Percentiles rank a stretch among this genome's conserved stretches.
These are phyloP conservation scores for Helicoverpa armigera DNA, from an alignment of 1,140 invertebrate genomes.

Conservation along the genomic window DNA sequence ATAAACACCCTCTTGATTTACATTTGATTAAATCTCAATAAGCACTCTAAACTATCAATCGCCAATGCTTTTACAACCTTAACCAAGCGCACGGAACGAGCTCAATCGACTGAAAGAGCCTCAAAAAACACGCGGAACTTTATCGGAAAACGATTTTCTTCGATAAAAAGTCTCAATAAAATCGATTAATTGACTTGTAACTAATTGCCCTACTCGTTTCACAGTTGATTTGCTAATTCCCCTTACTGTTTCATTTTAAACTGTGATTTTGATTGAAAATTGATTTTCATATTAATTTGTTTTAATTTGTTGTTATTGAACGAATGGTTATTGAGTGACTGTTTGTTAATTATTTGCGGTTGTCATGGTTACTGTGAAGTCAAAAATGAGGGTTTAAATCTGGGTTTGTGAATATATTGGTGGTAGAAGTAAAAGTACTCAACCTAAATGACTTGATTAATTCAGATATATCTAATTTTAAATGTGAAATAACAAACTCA, in stretches of 20 bases:
- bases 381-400: too few relatives aligned
- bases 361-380: too few relatives aligned
- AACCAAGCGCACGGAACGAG: conserved; percentile 5
- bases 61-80: background rate
- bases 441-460: too few relatives aligned
- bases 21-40: background rate
- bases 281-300: background rate
- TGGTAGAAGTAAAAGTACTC: too few relatives aligned
- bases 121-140: conserved; percentile 21
- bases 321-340: too few relatives aligned
- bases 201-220: conserved; percentile 20
- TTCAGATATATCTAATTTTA: too few relatives aligned
- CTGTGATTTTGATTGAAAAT: conserved; percentile 2
- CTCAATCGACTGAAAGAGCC: conserved; percentile 7
- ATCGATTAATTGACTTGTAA: background rate
- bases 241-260: background rate
- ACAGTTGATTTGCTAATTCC: conserved; percentile 29
- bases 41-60: background rate
- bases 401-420: too few relatives aligned
- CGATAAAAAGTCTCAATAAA: conserved; percentile 17
- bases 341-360: too few relatives aligned
- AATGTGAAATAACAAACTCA: too few relatives aligned
- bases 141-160: conserved; percentile 15
- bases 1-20: background rate
- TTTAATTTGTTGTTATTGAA: background rate